Evolutionary conservation across 2,888 invertebrate species (phyloP).

Genomic region (Meghimatium bilineatum): DNA sequence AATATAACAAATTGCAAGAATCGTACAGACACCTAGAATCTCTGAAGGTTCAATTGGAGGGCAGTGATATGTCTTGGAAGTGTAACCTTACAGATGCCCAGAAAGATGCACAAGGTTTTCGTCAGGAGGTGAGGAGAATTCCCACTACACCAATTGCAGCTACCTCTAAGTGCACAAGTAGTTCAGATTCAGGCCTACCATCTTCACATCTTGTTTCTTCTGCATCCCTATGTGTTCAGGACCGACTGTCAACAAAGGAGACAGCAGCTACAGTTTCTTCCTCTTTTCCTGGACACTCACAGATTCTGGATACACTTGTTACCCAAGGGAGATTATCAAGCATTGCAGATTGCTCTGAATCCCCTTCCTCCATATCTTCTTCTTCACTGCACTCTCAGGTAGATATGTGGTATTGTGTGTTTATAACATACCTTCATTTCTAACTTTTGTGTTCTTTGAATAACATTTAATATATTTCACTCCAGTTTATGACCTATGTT

Average conservation of each 20-base stretch:
- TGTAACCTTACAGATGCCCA: conserved; percentile 75
- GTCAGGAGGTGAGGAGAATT: conserved; percentile 24
- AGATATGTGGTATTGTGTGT: conserved; percentile 13
- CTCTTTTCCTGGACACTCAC: not conserved
- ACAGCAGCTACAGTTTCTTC: conserved; percentile 1
- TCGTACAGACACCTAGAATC: conserved; percentile 74
- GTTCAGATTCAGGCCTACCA: conserved; percentile 26
- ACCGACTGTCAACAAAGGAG: conserved; percentile 13
- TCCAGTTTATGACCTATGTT: no score
- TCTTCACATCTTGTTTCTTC: conserved; percentile 7
- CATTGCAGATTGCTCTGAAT: not conserved
- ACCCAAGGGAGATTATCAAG: not conserved
- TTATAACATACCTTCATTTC: not conserved
- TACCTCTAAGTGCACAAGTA: conserved; percentile 54
- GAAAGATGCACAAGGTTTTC: conserved; percentile 71
- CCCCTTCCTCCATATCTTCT: conserved; percentile 15
- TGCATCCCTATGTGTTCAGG: not conserved
- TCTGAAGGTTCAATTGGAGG: conserved; percentile 75
- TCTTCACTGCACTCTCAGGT: conserved; percentile 33
- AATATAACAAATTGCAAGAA: conserved; percentile 76
- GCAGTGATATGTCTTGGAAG: conserved; percentile 70
- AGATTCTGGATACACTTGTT: not conserved
- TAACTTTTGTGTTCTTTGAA: not conserved
- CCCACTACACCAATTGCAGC: conserved; percentile 62
- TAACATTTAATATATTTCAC: not conserved